These are phyloP conservation scores for Dichetophora obliterata DNA, from an alignment of 2,888 invertebrate genomes.

Conservation along the genomic window DNA sequence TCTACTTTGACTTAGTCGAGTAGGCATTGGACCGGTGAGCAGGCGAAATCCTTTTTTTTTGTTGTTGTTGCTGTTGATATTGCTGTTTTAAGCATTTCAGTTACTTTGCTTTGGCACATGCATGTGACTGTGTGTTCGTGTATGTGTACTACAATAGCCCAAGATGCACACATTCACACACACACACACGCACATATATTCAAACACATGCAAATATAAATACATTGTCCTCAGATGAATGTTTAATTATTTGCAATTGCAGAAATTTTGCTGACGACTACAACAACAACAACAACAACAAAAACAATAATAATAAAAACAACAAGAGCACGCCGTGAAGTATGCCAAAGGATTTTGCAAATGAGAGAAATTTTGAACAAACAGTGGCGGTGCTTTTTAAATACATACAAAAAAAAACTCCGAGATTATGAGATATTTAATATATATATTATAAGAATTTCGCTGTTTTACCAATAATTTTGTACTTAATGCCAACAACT, in stretches of 20 bases:
- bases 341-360: constrained; percentile 1
- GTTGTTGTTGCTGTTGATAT: constrained; percentile 8
- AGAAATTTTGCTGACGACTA: constrained; percentile 28
- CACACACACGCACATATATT: not conserved
- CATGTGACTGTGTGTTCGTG: not conserved
- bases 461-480: too few species aligned
- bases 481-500: too few species aligned
- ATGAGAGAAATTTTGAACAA: not conserved
- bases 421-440: too few species aligned
- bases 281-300: constrained; percentile 33
- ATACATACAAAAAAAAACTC: not conserved
- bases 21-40: constrained; percentile 37
- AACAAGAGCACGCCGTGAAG: constrained; percentile 19
- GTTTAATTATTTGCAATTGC: constrained; percentile 43
- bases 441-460: too few species aligned
- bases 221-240: constrained; percentile 38
- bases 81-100: constrained; percentile 18
- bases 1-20: constrained; percentile 43
- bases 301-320: constrained; percentile 32
- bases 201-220: constrained; percentile 5
- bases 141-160: constrained; percentile 11
- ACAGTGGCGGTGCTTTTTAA: not conserved
- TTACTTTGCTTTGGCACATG: not conserved
- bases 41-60: constrained; percentile 24
- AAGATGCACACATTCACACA: not conserved